These are phyloP conservation scores for Drosophila neutralis DNA, from an alignment of 2,888 invertebrate genomes.

Conservation along the genomic window DNA sequence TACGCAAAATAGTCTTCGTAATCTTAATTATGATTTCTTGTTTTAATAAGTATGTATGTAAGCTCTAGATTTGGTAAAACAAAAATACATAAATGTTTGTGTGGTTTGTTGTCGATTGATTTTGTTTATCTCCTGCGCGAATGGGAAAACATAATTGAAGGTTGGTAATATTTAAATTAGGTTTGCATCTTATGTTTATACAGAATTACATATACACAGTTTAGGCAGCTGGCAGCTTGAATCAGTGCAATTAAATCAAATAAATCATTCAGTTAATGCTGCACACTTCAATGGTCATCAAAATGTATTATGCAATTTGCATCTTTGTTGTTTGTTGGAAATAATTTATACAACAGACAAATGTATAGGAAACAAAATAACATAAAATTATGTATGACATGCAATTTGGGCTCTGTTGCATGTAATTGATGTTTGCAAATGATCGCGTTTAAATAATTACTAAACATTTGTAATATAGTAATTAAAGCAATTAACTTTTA, in stretches of 20 bases:
- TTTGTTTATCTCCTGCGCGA: conserved; percentile 15
- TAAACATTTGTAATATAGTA: conserved; percentile 59
- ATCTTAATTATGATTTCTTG: conserved; percentile 27
- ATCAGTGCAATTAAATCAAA: conserved; percentile 44
- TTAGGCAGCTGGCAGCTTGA: conserved; percentile 46
- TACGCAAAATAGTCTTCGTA: conserved; percentile 12
- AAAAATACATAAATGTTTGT: conserved; percentile 65
- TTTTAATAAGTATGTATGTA: conserved; percentile 57
- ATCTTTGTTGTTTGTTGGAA: conserved; percentile 46
- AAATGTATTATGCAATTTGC: conserved; percentile 34
- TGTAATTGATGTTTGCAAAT: conserved; percentile 34
- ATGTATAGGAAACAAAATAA: conserved; percentile 56
- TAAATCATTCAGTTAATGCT: conserved; percentile 21
- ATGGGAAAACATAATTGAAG: conserved; percentile 28
- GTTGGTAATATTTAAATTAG: conserved; percentile 39
- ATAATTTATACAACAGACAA: conserved; percentile 72
- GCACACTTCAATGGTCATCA: conserved; percentile 29
- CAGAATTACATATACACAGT: conserved; percentile 69
- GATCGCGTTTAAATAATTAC: conserved; percentile 54
- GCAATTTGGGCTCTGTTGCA: conserved; percentile 42
- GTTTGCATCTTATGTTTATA: conserved; percentile 60
- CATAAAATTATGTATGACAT: conserved; percentile 41
- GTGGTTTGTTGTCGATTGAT: conserved; percentile 16
- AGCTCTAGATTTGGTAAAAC: conserved; percentile 75
- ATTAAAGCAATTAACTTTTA: conserved; percentile 58